These are phyloP conservation scores for Drosophila sp. DNA, from an alignment of 1,140 invertebrate genomes.

Conservation along the genomic window DNA sequence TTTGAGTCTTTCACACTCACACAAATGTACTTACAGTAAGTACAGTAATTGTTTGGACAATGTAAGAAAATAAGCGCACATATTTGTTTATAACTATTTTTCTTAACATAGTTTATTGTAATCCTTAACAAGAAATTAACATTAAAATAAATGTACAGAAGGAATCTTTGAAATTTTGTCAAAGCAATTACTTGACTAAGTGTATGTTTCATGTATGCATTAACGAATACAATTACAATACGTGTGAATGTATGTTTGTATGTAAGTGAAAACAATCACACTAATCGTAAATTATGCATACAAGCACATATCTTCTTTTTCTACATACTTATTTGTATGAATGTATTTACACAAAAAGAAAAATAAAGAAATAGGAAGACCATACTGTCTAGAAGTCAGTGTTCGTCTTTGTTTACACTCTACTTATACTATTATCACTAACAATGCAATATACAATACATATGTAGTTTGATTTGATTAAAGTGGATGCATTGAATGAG, in stretches of 20 bases:
- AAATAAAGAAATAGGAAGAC: slow-evolving; percentile 34
- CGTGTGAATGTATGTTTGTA: too few relatives aligned
- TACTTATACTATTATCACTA: slow-evolving; percentile 15
- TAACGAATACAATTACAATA: too few relatives aligned
- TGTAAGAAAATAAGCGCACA: neutral
- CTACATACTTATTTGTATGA: neutral
- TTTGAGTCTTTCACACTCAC: slow-evolving; percentile 28
- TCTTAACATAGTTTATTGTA: neutral
- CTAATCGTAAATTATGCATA: slow-evolving; percentile 19
- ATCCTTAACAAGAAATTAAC: too few relatives aligned
- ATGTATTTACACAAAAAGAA: slow-evolving; percentile 16
- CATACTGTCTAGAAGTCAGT: slow-evolving; percentile 16
- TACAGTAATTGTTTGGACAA: too few relatives aligned
- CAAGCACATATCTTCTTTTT: slow-evolving; percentile 4
- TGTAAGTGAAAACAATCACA: slow-evolving; percentile 4
- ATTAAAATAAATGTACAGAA: too few relatives aligned
- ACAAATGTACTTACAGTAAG: neutral
- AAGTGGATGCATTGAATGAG: neutral
- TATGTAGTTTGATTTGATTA: slow-evolving; percentile 10
- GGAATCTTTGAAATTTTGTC: too few relatives aligned
- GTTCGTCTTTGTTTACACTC: slow-evolving; percentile 42
- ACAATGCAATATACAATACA: too few relatives aligned
- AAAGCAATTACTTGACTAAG: too few relatives aligned
- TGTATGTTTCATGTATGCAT: too few relatives aligned
- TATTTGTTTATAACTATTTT: neutral